Base-by-base conservation (phyloP, 2,797 vertebrate species). In the Antennarius maculatus region DNA sequence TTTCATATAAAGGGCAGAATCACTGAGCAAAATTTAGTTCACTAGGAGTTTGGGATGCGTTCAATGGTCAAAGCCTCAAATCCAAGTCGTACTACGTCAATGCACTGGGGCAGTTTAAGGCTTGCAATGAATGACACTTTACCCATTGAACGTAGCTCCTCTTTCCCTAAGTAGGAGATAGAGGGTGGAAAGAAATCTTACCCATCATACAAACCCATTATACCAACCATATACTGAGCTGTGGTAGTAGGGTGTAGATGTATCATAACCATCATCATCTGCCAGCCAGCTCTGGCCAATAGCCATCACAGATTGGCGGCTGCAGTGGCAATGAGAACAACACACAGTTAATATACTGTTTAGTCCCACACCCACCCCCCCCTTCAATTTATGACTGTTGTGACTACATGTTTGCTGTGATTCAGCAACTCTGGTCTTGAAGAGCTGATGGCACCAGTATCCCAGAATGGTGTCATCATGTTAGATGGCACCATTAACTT, bases 221-320 rank as follows among this genome's bases (percentile, higher is more conserved):
- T 98, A 98, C 97, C 96, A 98, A 98, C 97, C 97, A 98, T 97
- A 97, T 94, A 98, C 95, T 97, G 97, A 98, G 97, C 95, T 96
- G 96, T 97, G 96, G 96, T 96, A 97, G 94, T 95, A 96, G 96
- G 96, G 94, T 94, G 96, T 97, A 94, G 94, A 96, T 94, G 94
- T 94, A 95, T 94, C 97, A 96, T 94, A 96, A 96, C 95, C 96
- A 97, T 96, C 96, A 97, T 96, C 96, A 97, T 97, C 97, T 98
- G 97, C 96, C 97, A 98, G 97, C 97, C 95, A 96, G 95, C 94
- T 96, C 94, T 96, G 95, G 94, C 95, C 94, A 96, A 95, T 95
- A 96, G 95, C 95, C 97, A 98, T 97, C 96, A 97, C 95, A 95
- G 94, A 97, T 96, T 96, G 96, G 96, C 97, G 96, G 97, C 97